Percentiles rank a stretch among this genome's conserved stretches.
Conservation (phyloP, 2,888 invertebrate genomes). For the Eupithecia pulchellata region DNA sequence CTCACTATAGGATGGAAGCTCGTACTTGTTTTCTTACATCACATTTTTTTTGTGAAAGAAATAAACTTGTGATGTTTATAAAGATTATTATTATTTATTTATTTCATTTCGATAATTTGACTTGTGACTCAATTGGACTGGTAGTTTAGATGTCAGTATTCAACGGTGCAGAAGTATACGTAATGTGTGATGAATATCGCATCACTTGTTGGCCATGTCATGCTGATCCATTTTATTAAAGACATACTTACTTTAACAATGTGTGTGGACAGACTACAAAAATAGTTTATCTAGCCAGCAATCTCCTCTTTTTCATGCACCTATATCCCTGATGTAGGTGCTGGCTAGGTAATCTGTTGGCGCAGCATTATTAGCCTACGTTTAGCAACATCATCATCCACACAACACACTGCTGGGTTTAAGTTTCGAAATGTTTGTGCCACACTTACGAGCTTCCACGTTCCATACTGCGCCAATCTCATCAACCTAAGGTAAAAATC, state of each 20-base stretch:
- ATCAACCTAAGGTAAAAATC: neutral
- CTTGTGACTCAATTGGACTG: no score
- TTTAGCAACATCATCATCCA: neutral
- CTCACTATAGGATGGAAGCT: constrained; percentile 11
- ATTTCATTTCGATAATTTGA: no score
- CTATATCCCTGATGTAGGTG: no score
- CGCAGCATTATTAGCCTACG: neutral
- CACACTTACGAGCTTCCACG: no score
- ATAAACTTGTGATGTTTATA: no score
- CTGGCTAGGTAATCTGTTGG: neutral
- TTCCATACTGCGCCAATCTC: neutral
- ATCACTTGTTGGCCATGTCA: no score
- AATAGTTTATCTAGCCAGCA: neutral
- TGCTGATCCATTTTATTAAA: no score
- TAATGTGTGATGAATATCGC: no score
- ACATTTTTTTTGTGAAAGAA: neutral
- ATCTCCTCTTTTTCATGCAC: neutral
- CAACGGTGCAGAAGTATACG: no score
- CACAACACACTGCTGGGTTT: neutral
- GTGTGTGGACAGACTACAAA: neutral
- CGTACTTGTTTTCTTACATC: neutral
- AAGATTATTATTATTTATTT: no score
- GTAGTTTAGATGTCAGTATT: no score
- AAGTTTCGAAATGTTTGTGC: neutral
- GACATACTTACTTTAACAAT: no score